Evolutionary conservation across 2,888 invertebrate genomes (phyloP), one percentile per base, ranked within the genome.

Genomic region (Drosophila lutescens): DNA sequence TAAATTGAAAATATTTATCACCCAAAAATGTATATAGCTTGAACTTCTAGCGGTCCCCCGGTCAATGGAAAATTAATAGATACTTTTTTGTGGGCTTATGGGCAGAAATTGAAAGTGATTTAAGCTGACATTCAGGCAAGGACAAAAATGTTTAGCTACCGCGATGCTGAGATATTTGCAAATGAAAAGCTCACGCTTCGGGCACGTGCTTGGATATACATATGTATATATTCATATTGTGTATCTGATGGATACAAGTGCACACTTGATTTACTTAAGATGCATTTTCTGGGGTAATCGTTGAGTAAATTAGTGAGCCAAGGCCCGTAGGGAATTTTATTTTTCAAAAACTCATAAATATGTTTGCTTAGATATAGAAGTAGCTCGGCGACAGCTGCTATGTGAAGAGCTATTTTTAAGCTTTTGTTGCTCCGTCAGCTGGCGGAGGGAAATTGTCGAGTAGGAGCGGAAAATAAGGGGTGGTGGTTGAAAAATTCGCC

Each of bases 111-210:
- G 53, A 78, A 72, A 77, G 66, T 74, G 69, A 75, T 69, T 82
- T 56, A 61, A 68, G 71, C 79, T 89, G 87, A 87, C 87, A 78
- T 87, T 87, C 89, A 88, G 43, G 43, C 89, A 87, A 87, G 89
- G 89, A 86, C 89, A 88, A 88, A 80, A 44, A 63, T 63, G 62
- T 63, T 63, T 62, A 51, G 40, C 53, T 55, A n/a, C 36, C 44
- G 54, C 44, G 54, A 59, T 43, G 57, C 50, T 53, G 54, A 62
- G 30, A 77, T 57, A 69, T 55, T 69, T 59, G 30, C 69, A n/a
- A 54, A 54, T 36, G 51, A 41, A 73, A 65, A 57, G 75, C 82
- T 66, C 66, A 82, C 78, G 80, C 59, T 53, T 79, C n/a, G 38
- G 59, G 72, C 88, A 88, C 76, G 73, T 80, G 74, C 23, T 57